phyloP scores from a whole-genome alignment of 2,797 vertebrate species.

The Hypotaenidia okinawae region DNA sequence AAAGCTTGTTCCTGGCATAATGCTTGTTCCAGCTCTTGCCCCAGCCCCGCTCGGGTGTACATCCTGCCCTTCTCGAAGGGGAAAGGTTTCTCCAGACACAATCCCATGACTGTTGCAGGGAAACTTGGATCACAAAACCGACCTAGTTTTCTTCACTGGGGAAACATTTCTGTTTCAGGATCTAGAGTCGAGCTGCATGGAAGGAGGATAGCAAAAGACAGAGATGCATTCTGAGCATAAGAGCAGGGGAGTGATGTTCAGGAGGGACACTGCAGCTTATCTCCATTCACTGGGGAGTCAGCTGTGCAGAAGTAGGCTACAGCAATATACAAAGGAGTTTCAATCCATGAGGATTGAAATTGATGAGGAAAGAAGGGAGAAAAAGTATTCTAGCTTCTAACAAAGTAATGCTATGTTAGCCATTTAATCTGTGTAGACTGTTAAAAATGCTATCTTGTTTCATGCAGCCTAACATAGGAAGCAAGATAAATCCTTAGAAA shows the following conservation, averaged over 20 bases:
- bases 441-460: neutral
- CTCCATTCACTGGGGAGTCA: neutral
- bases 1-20: neutral
- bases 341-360: neutral
- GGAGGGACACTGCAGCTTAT: neutral
- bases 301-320: neutral
- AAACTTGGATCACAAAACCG: neutral
- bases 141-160: neutral
- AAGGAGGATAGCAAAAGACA: neutral
- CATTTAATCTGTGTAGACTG: neutral
- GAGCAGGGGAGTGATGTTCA: accelerated
- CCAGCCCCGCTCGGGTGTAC: neutral
- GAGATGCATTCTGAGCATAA: neutral
- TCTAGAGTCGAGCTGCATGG: neutral
- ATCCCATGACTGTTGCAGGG: neutral
- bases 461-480: neutral
- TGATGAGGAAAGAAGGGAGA: neutral
- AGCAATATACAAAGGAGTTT: neutral
- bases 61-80: neutral
- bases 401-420: neutral
- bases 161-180: neutral
- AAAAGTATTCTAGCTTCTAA: neutral
- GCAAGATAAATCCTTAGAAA: neutral
- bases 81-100: neutral
- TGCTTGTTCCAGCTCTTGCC: neutral